phyloP scores from a whole-genome alignment of 2,888 invertebrate genomes.

The Tiliacea aurago region DNA sequence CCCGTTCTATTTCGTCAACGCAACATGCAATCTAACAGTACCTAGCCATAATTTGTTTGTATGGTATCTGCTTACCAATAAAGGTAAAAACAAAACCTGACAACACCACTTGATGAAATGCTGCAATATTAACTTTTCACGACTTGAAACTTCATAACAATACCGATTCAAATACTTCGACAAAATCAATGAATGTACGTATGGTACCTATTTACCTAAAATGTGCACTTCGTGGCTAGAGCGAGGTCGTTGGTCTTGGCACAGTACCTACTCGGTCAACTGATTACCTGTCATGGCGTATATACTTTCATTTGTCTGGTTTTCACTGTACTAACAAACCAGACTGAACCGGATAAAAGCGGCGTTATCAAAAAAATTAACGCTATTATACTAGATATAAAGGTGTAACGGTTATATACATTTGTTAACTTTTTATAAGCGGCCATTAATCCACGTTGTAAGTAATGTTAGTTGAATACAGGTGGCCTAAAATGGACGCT shows the following conservation, averaged over 20 bases:
- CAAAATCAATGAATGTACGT: slow-evolving; percentile 6
- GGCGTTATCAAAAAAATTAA: slow-evolving; percentile 31
- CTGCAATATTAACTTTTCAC: slow-evolving; percentile 17
- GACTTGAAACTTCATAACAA: slow-evolving; percentile 31
- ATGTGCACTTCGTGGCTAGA: slow-evolving; percentile 24
- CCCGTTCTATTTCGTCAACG: slow-evolving; percentile 23
- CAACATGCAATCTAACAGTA: slow-evolving; percentile 14
- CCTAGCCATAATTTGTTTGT: background rate
- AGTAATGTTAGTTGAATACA: slow-evolving; percentile 17
- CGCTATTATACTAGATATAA: slow-evolving; percentile 16
- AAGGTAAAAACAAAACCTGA: slow-evolving; percentile 14
- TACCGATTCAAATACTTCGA: background rate
- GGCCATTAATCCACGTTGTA: slow-evolving; percentile 35
- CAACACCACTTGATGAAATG: slow-evolving; percentile 1
- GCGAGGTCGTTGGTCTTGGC: slow-evolving; percentile 59
- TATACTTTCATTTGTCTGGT: slow-evolving; percentile 59
- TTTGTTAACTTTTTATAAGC: slow-evolving; percentile 30
- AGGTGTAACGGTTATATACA: slow-evolving; percentile 38
- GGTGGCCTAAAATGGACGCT: too few relatives aligned
- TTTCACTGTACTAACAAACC: slow-evolving; percentile 45
- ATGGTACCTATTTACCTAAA: slow-evolving; percentile 19
- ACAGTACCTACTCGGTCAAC: slow-evolving; percentile 53
- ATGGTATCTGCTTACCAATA: background rate
- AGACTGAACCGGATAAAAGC: slow-evolving; percentile 40
- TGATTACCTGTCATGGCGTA: slow-evolving; percentile 54